Conservation (phyloP, 2,888 invertebrate genomes). For the Linyphia triangularis region DNA sequence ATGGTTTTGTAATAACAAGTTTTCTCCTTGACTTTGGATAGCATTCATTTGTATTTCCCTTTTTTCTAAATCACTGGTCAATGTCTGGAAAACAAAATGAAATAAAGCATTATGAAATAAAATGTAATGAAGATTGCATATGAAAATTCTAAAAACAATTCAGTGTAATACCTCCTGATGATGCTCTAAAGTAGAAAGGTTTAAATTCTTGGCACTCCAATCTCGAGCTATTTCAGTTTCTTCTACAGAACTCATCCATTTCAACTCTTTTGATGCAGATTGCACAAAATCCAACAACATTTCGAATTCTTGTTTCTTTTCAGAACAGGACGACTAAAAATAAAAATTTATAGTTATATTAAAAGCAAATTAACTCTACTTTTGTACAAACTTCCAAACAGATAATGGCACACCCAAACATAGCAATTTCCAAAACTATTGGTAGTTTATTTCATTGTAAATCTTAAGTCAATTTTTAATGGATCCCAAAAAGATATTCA, state of each 20-base stretch:
- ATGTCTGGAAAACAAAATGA: slow-evolving; percentile 84
- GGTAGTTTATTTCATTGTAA: no score
- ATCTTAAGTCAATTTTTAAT: no score
- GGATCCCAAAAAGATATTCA: no score
- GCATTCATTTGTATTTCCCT: slow-evolving; percentile 97
- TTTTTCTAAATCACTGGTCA: slow-evolving; percentile 97
- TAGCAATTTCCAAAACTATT: no score
- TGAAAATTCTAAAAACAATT: slow-evolving; percentile 76
- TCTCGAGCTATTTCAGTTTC: slow-evolving; percentile 96
- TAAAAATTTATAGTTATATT: background rate
- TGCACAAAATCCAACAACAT: slow-evolving; percentile 92
- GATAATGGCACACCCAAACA: no score
- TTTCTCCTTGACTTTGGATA: slow-evolving; percentile 96
- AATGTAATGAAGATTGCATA: background rate
- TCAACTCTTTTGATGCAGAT: slow-evolving; percentile 94
- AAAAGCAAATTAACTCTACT: no score
- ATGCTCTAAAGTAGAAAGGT: slow-evolving; percentile 93
- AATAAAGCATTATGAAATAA: background rate
- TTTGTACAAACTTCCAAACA: no score
- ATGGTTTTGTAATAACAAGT: slow-evolving; percentile 94
- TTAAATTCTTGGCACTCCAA: slow-evolving; percentile 97
- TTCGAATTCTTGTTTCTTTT: slow-evolving; percentile 82
- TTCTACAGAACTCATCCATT: slow-evolving; percentile 98
- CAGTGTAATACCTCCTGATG: slow-evolving; percentile 90
- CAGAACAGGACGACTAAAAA: slow-evolving; percentile 17